Base-by-base conservation (phyloP, 2,113 vertebrate genomes). In the Colistium nudipinnis region DNA sequence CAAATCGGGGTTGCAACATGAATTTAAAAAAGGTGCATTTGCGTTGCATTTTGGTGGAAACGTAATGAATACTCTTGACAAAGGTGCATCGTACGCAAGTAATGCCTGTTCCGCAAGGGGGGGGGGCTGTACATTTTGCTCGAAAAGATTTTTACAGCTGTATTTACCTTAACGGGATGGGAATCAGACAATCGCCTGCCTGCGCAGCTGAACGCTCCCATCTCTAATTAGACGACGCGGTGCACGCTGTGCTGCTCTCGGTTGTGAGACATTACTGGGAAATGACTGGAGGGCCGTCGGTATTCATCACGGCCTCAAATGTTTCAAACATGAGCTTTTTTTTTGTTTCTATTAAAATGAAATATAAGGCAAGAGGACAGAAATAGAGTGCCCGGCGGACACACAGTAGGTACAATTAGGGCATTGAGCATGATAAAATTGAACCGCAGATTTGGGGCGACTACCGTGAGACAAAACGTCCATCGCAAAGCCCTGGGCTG, bases 111-210 rank as follows among this genome's bases (percentile, higher is more conserved):
- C n/a, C n/a, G n/a, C n/a, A n/a, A n/a, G n/a, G n/a, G n/a, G n/a
- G n/a, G n/a, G n/a, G n/a, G n/a, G n/a, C n/a, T 43, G 20, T 28
- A 43, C 19, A 62, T n/a, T 36, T 13, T 38, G 45, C 72, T 83
- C 52, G 71, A 35, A n/a, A n/a, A n/a, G n/a, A n/a, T n/a, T 64
- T 45, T 51, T 52, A 38, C 65, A 61, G 45, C 4, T 13, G 62
- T 66, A 68, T 84, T 78, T 57, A 74, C 36, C 64, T 38, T 56
- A 59, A 55, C n/a, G n/a, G 67, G 68, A 25, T 55, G 54, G 69
- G 39, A 77, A 80, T 71, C 56, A 82, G 70, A 71, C 76, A 54
- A 68, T 60, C 78, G 83, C 74, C 77, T 81, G 74, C 28, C 43
- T 44, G 64, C 68, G 55, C 67, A 69, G 68, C 68, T 70, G 66